A percentile compares a stretch with the other conserved stretches of the same genome.
These are phyloP conservation scores for Thalassaphorura encarpata DNA, from an alignment of 1,140 invertebrate genomes.

Conservation along the genomic window DNA sequence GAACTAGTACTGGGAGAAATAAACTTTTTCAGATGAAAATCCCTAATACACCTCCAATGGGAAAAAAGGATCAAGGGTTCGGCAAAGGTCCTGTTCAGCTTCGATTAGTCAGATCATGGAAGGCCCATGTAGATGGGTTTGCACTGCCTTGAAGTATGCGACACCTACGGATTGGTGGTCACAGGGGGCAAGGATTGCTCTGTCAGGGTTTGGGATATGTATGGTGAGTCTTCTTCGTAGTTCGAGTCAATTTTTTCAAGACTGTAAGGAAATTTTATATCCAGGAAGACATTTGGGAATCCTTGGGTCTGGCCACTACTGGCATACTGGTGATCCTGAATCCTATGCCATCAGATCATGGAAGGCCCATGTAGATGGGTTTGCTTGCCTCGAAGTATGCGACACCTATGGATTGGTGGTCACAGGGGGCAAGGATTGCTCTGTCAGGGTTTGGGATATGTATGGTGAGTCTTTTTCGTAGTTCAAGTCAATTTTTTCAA, in stretches of 20 bases:
- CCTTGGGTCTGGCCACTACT: background rate
- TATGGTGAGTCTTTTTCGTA: slow-evolving; percentile 1
- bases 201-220: slow-evolving; percentile 14
- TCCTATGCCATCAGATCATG: slow-evolving; percentile 6
- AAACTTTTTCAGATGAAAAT: background rate
- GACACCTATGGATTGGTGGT: slow-evolving; percentile 15
- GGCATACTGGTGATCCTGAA: slow-evolving; percentile 10
- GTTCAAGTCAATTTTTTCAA: background rate
- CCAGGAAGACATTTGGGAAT: slow-evolving; percentile 12
- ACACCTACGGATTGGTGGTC: slow-evolving; percentile 16
- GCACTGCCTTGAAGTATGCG: slow-evolving; percentile 8
- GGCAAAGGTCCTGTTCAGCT: slow-evolving; percentile 16
- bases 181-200: slow-evolving; percentile 12
- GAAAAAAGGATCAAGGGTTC: slow-evolving; percentile 9
- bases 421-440: slow-evolving; percentile 11
- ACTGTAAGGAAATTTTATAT: background rate
- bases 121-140: slow-evolving; percentile 15
- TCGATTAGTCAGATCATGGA: slow-evolving; percentile 8
- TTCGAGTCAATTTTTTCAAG: background rate
- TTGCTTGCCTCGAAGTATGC: slow-evolving; percentile 10
- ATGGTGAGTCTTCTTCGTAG: slow-evolving; percentile 8
- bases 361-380: slow-evolving; percentile 16
- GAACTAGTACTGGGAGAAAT: background rate
- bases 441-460: slow-evolving; percentile 15
- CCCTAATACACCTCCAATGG: background rate